phyloP scores from a whole-genome alignment of 2,113 vertebrate species.

The Nyctereutes procyonoides region DNA sequence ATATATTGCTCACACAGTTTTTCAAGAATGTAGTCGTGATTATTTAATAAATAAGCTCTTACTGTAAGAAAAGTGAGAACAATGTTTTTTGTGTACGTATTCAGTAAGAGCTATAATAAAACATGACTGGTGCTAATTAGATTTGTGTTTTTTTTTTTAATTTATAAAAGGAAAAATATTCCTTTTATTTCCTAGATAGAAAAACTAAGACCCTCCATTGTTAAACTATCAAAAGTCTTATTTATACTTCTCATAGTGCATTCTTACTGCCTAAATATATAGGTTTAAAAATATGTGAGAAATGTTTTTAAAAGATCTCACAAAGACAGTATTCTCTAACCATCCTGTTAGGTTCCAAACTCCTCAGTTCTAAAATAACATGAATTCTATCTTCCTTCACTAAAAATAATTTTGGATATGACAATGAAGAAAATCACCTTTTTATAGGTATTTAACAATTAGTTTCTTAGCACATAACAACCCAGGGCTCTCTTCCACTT shows the following conservation, averaged over 20 bases:
- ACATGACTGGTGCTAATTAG: not conserved
- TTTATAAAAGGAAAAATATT: not conserved
- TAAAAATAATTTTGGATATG: not conserved
- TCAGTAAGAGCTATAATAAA: not conserved
- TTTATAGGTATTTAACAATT: not conserved
- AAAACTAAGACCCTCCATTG: not conserved
- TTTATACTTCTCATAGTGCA: not conserved
- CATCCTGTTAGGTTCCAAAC: not conserved
- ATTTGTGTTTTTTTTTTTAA: not conserved
- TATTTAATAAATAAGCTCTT: not conserved
- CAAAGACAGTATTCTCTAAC: not conserved
- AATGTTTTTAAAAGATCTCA: not conserved
- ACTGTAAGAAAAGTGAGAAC: not conserved
- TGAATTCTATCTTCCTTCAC: not conserved
- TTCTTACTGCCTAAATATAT: not conserved
- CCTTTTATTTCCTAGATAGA: not conserved
- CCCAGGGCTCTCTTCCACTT: not conserved
- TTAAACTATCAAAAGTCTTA: not conserved
- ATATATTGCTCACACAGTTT: not conserved
- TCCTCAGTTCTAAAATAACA: not conserved
- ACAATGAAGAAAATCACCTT: not conserved
- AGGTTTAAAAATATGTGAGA: not conserved
- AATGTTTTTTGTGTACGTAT: not conserved
- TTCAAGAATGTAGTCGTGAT: not conserved
- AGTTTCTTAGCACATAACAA: not conserved